phyloP scores from a whole-genome alignment of 2,888 invertebrate species.

The Deroplatys truncata region DNA sequence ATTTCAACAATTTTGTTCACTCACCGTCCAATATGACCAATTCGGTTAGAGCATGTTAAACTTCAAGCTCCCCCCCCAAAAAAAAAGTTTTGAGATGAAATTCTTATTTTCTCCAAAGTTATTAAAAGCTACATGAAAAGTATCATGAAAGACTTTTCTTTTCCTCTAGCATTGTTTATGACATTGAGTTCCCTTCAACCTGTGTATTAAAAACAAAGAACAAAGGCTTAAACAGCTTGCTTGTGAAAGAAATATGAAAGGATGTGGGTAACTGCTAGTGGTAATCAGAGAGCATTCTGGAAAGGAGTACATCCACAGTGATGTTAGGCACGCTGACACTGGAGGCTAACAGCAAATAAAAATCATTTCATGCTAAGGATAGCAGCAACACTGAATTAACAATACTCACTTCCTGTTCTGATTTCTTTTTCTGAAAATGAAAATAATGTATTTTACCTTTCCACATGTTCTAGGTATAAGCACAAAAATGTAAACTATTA shows the following conservation, averaged over 20 bases:
- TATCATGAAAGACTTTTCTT: too few species aligned
- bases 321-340: not conserved
- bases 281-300: not conserved
- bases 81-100: too few species aligned
- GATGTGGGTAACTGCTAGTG: not conserved
- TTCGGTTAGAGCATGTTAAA: too few species aligned
- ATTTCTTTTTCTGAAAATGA: slow-evolving; percentile 47
- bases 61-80: too few species aligned
- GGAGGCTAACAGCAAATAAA: not conserved
- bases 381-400: not conserved
- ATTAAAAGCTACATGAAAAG: too few species aligned
- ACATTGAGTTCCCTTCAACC: too few species aligned
- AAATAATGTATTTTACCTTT: slow-evolving; percentile 25
- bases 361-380: not conserved
- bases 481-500: not conserved
- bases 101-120: too few species aligned
- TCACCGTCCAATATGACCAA: too few species aligned
- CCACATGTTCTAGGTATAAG: not conserved
- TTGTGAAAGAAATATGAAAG: not conserved
- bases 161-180: too few species aligned
- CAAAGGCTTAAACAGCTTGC: not conserved
- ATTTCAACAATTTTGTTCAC: too few species aligned
- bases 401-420: slow-evolving; percentile 50
- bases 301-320: not conserved
- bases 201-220: not conserved